phyloP scores from a whole-genome alignment of 2,888 invertebrate species.

The Yponomeuta malinellus region DNA sequence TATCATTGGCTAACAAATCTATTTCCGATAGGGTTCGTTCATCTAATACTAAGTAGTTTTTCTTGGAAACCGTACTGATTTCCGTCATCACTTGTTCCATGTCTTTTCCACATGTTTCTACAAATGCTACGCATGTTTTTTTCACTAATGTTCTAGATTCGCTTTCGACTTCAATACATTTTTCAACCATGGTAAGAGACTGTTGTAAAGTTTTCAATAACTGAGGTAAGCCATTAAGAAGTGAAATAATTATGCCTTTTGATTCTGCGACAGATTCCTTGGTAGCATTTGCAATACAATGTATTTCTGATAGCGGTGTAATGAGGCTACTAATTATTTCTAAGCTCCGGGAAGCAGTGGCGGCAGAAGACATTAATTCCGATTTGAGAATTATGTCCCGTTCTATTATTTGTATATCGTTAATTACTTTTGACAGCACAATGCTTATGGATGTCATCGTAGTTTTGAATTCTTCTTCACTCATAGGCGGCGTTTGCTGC shows the following conservation, averaged over 20 bases:
- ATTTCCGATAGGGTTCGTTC: slow-evolving; percentile 58
- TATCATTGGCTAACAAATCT: slow-evolving; percentile 62
- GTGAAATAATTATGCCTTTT: slow-evolving; percentile 59
- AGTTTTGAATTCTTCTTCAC: slow-evolving; percentile 40
- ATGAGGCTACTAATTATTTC: slow-evolving; percentile 78
- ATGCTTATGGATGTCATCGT: slow-evolving; percentile 37
- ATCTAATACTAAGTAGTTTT: slow-evolving; percentile 56
- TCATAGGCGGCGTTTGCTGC: slow-evolving; percentile 23
- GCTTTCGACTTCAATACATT: slow-evolving; percentile 81
- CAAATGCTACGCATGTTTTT: slow-evolving; percentile 79
- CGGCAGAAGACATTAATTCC: slow-evolving; percentile 79
- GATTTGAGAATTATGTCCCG: slow-evolving; percentile 80
- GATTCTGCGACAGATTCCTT: slow-evolving; percentile 57
- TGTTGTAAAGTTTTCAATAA: slow-evolving; percentile 80
- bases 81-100: slow-evolving; percentile 72
- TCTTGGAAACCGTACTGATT: slow-evolving; percentile 55
- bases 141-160: slow-evolving; percentile 81
- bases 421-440: slow-evolving; percentile 65
- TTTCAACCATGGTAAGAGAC: slow-evolving; percentile 79
- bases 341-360: slow-evolving; percentile 79
- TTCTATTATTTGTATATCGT: slow-evolving; percentile 77
- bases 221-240: slow-evolving; percentile 73
- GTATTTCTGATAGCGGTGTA: slow-evolving; percentile 78
- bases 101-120: slow-evolving; percentile 76
- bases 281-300: slow-evolving; percentile 74